Conservation (phyloP, 2,888 invertebrate species). For the Nowickia ferox region DNA sequence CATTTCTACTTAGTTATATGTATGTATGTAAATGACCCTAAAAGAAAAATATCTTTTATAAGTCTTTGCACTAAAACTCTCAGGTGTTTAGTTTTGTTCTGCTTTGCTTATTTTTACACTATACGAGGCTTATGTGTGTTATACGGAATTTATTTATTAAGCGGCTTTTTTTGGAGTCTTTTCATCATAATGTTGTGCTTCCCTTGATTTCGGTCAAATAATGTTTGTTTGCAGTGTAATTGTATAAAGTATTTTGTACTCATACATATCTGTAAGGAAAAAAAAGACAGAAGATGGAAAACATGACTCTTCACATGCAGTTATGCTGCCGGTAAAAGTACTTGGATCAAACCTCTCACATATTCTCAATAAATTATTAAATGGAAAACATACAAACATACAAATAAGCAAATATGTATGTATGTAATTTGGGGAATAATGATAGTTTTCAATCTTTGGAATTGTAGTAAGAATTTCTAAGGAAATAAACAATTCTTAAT, state of each 20-base stretch:
- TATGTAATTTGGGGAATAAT: slow-evolving; percentile 2
- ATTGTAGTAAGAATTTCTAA: slow-evolving; percentile 13
- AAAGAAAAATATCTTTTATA: slow-evolving; percentile 47
- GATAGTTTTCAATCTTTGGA: background rate
- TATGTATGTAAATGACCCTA: slow-evolving; percentile 58
- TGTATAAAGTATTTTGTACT: slow-evolving; percentile 22
- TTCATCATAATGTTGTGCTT: slow-evolving; percentile 7
- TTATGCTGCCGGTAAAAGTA: background rate
- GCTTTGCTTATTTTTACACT: background rate
- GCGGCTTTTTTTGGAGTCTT: slow-evolving; percentile 40
- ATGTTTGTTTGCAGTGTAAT: slow-evolving; percentile 9
- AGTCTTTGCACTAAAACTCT: slow-evolving; percentile 10
- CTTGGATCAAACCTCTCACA: slow-evolving; percentile 10
- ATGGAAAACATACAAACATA: slow-evolving; percentile 58
- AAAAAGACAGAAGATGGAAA: slow-evolving; percentile 2
- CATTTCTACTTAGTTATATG: slow-evolving; percentile 24
- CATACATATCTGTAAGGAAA: slow-evolving; percentile 10
- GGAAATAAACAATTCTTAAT: slow-evolving; percentile 1
- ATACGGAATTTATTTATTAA: slow-evolving; percentile 36
- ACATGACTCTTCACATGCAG: slow-evolving; percentile 42
- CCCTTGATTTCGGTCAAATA: slow-evolving; percentile 16
- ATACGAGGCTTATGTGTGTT: slow-evolving; percentile 3
- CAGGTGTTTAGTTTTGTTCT: background rate
- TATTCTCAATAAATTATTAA: slow-evolving; percentile 48
- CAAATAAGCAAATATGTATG: slow-evolving; percentile 33